Conservation (phyloP, 2,888 invertebrate species). For the Melieria picta region DNA sequence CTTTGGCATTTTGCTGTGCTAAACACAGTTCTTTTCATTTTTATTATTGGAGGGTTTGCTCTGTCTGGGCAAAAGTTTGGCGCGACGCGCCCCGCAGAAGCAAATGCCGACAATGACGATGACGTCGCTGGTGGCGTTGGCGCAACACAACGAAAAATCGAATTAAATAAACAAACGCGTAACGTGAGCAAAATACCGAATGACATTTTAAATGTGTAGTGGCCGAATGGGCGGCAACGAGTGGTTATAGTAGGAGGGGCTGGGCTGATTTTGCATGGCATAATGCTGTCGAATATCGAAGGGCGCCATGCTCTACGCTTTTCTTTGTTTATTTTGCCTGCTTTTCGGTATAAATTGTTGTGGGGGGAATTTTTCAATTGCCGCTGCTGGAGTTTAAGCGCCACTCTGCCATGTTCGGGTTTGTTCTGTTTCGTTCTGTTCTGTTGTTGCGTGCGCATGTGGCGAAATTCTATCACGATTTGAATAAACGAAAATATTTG, state of each 20-base stretch:
- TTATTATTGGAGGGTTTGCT: too few relatives aligned
- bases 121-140: neutral
- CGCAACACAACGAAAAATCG: conserved; percentile 51
- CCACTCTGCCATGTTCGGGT: conserved; percentile 1
- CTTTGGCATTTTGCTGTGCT: conserved; percentile 6
- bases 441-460: neutral
- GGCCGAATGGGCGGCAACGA: too few relatives aligned
- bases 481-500: conserved; percentile 57
- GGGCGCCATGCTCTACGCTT: too few relatives aligned
- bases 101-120: too few relatives aligned
- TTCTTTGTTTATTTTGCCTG: conserved; percentile 4
- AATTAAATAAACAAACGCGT: conserved; percentile 66
- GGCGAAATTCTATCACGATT: conserved; percentile 60
- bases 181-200: conserved; percentile 64
- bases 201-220: conserved; percentile 45
- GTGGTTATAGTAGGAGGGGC: too few relatives aligned
- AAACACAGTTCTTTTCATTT: too few relatives aligned
- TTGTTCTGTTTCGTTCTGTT: too few relatives aligned
- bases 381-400: conserved; percentile 43
- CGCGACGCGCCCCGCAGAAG: too few relatives aligned
- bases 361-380: conserved; percentile 29
- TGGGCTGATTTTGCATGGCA: too few relatives aligned
- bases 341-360: conserved; percentile 7
- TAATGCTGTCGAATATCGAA: too few relatives aligned
- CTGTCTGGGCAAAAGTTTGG: conserved; percentile 1